These are phyloP conservation scores for Galeopterus variegatus DNA, from an alignment of 2,113 vertebrate genomes.

Conservation along the genomic window DNA sequence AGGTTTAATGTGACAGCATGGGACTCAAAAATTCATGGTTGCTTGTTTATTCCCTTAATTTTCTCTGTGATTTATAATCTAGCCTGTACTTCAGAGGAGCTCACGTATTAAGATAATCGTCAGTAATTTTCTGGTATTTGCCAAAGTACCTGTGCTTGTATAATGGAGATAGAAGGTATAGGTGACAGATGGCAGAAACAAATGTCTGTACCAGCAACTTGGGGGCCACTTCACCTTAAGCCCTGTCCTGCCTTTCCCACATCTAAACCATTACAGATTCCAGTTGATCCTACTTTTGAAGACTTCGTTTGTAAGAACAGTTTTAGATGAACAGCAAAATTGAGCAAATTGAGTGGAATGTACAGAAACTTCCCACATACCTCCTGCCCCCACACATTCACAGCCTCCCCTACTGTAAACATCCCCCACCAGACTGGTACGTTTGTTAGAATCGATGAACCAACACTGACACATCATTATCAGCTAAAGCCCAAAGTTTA, in stretches of 20 bases:
- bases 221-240: neutral
- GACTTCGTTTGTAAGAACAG: neutral
- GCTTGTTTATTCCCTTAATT: neutral
- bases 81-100: neutral
- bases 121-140: slow-evolving; percentile 22
- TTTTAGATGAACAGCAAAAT: neutral
- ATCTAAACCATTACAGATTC: neutral
- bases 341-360: neutral
- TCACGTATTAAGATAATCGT: neutral
- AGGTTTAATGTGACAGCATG: neutral
- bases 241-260: neutral
- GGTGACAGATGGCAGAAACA: neutral
- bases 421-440: neutral
- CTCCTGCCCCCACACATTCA: rapidly evolving
- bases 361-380: neutral
- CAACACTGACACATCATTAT: too few species aligned
- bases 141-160: neutral
- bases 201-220: neutral
- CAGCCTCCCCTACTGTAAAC: neutral
- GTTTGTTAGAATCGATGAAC: neutral
- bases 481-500: neutral
- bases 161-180: neutral
- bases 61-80: neutral
- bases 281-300: neutral
- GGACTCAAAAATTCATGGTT: neutral